These are phyloP conservation scores for Penaeus monodon DNA, from an alignment of 2,888 invertebrate species.

Conservation along the genomic window DNA sequence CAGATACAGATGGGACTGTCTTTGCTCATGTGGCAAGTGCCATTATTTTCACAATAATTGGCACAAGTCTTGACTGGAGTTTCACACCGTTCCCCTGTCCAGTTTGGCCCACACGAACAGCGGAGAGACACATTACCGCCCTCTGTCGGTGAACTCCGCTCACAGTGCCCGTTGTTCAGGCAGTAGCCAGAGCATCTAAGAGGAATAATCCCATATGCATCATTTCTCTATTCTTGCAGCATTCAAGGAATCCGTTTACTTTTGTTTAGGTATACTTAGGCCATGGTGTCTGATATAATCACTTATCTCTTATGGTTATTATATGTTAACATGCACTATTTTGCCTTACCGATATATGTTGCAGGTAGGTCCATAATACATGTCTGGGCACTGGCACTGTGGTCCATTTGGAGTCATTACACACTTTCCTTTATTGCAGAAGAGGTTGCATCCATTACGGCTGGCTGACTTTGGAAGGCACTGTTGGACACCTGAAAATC, in stretches of 20 bases:
- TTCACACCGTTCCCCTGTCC: slow-evolving; percentile 79
- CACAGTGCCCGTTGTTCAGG: slow-evolving; percentile 74
- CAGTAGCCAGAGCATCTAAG: slow-evolving; percentile 80
- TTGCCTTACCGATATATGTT: slow-evolving; percentile 74
- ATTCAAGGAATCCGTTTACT: not conserved
- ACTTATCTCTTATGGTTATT: not conserved
- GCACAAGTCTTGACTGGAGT: slow-evolving; percentile 75
- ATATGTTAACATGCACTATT: not conserved
- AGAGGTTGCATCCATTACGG: slow-evolving; percentile 71
- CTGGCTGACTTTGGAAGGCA: slow-evolving; percentile 41
- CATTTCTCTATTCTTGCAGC: slow-evolving; percentile 69
- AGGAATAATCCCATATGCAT: slow-evolving; percentile 67
- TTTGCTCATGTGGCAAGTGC: slow-evolving; percentile 68
- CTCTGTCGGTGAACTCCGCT: slow-evolving; percentile 67
- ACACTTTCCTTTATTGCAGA: slow-evolving; percentile 78
- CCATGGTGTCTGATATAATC: not conserved
- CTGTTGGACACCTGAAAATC: slow-evolving; percentile 1
- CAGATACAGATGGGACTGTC: slow-evolving; percentile 73
- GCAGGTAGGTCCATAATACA: slow-evolving; percentile 78
- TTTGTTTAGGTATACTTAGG: not conserved
- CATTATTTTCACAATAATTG: slow-evolving; percentile 72
- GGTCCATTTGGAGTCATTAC: slow-evolving; percentile 73
- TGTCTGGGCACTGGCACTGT: slow-evolving; percentile 77
- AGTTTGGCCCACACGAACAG: slow-evolving; percentile 77
- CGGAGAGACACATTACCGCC: slow-evolving; percentile 67